phyloP scores from a whole-genome alignment of 2,888 invertebrate species.

The Hartigia nigra region DNA sequence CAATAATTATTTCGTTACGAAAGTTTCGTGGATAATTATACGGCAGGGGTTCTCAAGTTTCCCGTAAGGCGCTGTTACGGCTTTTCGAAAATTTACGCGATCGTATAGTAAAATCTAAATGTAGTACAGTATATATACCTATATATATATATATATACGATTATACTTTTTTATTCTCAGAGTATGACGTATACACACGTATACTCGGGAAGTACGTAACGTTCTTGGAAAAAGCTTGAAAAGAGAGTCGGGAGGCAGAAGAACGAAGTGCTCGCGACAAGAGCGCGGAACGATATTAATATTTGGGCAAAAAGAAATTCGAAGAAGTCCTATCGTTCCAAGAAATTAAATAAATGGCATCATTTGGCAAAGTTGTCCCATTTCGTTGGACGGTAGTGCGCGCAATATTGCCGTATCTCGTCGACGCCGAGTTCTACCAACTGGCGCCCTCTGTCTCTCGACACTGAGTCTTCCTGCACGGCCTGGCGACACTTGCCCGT shows the following conservation, averaged over 20 bases:
- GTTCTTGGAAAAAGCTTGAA: background rate
- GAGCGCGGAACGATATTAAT: constrained; percentile 41
- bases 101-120: background rate
- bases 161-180: background rate
- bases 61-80: background rate
- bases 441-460: constrained; percentile 39
- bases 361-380: constrained; percentile 60
- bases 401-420: constrained; percentile 43
- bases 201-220: background rate
- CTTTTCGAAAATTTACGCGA: background rate
- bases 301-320: constrained; percentile 47
- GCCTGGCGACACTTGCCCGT: constrained; percentile 35
- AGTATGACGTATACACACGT: background rate
- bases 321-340: constrained; percentile 47
- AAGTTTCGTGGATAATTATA: constrained; percentile 11
- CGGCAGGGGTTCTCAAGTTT: background rate
- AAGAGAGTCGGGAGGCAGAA: constrained; percentile 1
- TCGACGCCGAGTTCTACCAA: constrained; percentile 32
- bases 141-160: background rate
- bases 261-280: constrained; percentile 2
- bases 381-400: constrained; percentile 35
- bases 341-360: constrained; percentile 60
- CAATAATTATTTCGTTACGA: constrained; percentile 10
- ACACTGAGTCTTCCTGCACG: constrained; percentile 9
- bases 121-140: background rate